These are phyloP conservation scores for Andrena camellia DNA, from an alignment of 2,888 invertebrate species.

Conservation along the genomic window DNA sequence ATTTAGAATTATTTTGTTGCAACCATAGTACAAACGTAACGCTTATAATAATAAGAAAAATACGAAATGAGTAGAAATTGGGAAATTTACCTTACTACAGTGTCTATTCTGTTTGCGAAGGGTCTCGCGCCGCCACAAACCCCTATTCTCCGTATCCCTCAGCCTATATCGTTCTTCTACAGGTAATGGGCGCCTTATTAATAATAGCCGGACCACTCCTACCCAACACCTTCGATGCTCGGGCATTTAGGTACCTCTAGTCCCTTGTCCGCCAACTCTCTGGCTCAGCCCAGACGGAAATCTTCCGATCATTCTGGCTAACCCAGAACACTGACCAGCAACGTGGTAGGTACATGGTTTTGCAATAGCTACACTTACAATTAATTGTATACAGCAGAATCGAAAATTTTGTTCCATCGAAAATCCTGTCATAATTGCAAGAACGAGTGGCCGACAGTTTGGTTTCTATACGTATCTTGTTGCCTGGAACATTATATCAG, in stretches of 20 bases:
- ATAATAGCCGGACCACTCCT: slow-evolving; percentile 71
- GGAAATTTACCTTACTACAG: slow-evolving; percentile 63
- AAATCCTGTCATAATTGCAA: no score
- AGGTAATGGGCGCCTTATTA: slow-evolving; percentile 74
- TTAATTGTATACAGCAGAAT: no score
- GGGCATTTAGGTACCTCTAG: slow-evolving; percentile 49
- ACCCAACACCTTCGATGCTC: slow-evolving; percentile 68
- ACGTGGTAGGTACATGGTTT: no score
- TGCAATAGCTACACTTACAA: no score
- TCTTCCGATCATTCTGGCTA: neutral
- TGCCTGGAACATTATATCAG: slow-evolving; percentile 65
- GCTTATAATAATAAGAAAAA: no score
- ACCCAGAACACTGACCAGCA: no score
- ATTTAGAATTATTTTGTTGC: no score
- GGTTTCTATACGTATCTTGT: slow-evolving; percentile 58
- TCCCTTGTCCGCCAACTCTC: neutral
- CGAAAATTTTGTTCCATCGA: no score
- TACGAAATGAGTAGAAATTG: slow-evolving; percentile 58
- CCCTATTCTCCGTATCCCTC: slow-evolving; percentile 68
- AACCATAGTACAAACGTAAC: no score
- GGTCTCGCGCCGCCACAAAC: slow-evolving; percentile 52
- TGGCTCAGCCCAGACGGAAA: neutral
- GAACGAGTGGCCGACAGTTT: slow-evolving; percentile 28
- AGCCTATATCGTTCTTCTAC: slow-evolving; percentile 68
- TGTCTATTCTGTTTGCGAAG: slow-evolving; percentile 60